A percentile compares a stretch with the other conserved stretches of the same genome.
phyloP scores from a whole-genome alignment of 1,140 invertebrate species.

The Mactra quadrangularis region DNA sequence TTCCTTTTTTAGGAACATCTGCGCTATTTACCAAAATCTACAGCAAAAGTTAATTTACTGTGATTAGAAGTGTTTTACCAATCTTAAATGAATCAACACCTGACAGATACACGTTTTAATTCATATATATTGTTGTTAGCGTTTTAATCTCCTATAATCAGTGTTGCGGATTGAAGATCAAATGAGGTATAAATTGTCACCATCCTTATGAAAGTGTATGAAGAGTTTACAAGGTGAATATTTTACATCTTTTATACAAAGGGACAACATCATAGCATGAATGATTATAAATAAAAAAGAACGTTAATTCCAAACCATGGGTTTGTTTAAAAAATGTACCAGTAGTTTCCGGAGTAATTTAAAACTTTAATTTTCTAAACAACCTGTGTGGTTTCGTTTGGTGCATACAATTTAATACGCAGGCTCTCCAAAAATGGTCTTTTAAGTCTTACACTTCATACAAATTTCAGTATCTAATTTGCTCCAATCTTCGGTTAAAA shows the following conservation, averaged over 20 bases:
- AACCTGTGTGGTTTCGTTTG: too few relatives aligned
- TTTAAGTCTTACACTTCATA: too few relatives aligned
- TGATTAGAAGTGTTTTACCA: constrained; percentile 12
- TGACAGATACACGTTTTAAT: constrained; percentile 3
- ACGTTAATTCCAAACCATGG: too few relatives aligned
- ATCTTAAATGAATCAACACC: not conserved
- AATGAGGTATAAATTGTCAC: not conserved
- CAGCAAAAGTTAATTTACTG: constrained; percentile 9
- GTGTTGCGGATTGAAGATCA: constrained; percentile 27
- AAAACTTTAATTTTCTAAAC: too few relatives aligned
- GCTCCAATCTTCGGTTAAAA: too few relatives aligned
- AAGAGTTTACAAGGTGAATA: constrained; percentile 21
- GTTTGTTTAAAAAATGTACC: too few relatives aligned
- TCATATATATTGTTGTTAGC: constrained; percentile 22
- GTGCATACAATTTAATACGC: too few relatives aligned
- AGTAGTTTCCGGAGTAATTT: too few relatives aligned
- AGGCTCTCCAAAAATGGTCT: too few relatives aligned
- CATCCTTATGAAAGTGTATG: not conserved
- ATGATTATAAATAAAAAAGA: too few relatives aligned
- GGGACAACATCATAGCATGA: too few relatives aligned
- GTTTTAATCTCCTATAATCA: constrained; percentile 35
- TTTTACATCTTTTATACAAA: not conserved
- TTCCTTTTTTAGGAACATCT: constrained; percentile 1
- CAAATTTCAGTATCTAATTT: too few relatives aligned
- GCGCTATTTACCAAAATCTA: not conserved